These are phyloP conservation scores for Megaleporinus macrocephalus DNA, from an alignment of 2,113 vertebrate genomes.

Conservation along the genomic window DNA sequence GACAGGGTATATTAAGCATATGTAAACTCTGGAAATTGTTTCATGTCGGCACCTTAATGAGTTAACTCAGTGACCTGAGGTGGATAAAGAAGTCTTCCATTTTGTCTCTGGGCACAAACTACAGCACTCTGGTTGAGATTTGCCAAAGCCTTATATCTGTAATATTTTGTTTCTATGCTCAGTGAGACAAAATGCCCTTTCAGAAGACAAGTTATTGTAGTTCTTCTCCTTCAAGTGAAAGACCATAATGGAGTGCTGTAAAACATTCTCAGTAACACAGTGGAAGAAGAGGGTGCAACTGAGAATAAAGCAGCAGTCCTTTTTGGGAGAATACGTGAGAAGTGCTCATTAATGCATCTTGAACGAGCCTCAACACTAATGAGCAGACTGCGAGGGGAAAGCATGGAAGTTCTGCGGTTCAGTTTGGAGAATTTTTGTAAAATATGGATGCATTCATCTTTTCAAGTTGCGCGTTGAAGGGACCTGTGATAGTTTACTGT, in stretches of 20 bases:
- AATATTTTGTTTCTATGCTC: neutral
- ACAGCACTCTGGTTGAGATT: neutral
- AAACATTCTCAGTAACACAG: neutral
- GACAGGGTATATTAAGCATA: neutral
- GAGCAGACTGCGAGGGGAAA: neutral
- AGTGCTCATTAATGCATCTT: constrained; percentile 24
- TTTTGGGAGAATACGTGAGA: neutral
- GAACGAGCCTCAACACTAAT: neutral
- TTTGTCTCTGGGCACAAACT: neutral
- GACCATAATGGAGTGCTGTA: neutral
- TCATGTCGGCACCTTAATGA: neutral
- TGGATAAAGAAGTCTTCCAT: neutral
- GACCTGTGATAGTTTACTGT: neutral
- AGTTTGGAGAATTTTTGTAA: constrained; percentile 12
- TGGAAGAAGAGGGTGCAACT: neutral
- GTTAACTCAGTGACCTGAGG: neutral
- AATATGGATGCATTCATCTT: constrained; percentile 28
- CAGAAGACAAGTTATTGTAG: neutral
- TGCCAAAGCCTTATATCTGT: neutral
- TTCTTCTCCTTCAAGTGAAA: neutral
- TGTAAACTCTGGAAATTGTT: neutral
- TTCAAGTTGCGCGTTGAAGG: neutral
- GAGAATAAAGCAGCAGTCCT: neutral
- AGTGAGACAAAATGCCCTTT: neutral
- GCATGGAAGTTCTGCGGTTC: neutral